Percentiles rank a stretch among this genome's conserved stretches.
Conservation (phyloP, 2,888 invertebrate genomes). For the Micoletzkya japonica region DNA sequence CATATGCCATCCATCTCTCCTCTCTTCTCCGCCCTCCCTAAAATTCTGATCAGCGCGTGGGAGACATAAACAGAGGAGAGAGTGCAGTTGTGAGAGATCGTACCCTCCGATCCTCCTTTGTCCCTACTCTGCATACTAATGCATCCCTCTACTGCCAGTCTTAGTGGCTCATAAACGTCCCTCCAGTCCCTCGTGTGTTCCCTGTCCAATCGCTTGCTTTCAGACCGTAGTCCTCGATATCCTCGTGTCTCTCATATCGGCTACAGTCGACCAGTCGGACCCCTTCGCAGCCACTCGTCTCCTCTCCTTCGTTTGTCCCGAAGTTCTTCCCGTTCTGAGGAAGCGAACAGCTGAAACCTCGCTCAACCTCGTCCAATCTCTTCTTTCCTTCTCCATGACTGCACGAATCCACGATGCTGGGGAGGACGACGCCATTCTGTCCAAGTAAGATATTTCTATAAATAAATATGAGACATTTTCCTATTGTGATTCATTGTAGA, state of each 20-base stretch:
- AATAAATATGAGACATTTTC: no score
- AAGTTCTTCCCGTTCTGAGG: conserved; percentile 21
- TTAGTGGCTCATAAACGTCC: no score
- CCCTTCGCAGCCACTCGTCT: conserved; percentile 28
- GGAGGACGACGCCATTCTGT: conserved; percentile 25
- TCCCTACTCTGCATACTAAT: no score
- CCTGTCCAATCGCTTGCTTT: not conserved
- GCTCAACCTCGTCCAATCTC: conserved; percentile 20
- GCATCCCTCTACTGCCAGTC: no score
- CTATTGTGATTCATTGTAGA: no score
- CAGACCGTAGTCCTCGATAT: conserved; percentile 6
- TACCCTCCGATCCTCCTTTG: no score
- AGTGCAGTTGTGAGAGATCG: no score
- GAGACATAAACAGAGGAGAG: conserved; percentile 9
- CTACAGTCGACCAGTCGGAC: conserved; percentile 24
- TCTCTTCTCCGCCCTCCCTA: conserved; percentile 5
- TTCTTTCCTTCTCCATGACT: conserved; percentile 27
- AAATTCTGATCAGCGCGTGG: conserved; percentile 10
- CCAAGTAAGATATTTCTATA: not conserved
- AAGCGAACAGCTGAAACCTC: conserved; percentile 10
- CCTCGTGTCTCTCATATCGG: conserved; percentile 15
- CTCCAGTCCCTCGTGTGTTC: not conserved
- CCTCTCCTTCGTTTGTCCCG: conserved; percentile 13
- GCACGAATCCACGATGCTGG: conserved; percentile 23
- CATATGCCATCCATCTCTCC: conserved; percentile 1